Conservation (phyloP, 2,113 vertebrate species). For the Phaethornis superciliosus region DNA sequence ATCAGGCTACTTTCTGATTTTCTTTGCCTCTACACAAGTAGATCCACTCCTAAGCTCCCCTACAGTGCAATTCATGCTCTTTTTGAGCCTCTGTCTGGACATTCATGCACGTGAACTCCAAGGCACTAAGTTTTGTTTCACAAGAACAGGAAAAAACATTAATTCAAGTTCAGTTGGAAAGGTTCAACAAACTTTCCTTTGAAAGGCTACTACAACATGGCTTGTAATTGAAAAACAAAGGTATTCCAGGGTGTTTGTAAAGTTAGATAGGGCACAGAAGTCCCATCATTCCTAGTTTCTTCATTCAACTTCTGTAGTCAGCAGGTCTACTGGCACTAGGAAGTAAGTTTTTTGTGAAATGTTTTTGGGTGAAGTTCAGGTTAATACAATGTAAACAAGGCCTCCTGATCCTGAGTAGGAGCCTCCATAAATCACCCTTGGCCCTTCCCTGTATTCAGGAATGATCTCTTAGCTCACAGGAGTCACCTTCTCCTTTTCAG, state of each 20-base stretch:
- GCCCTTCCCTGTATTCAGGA: neutral
- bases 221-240: slow-evolving; percentile 1
- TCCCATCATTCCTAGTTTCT: neutral
- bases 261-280: neutral
- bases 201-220: slow-evolving; percentile 1
- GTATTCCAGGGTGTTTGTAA: neutral
- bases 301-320: neutral
- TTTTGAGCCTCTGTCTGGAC: neutral
- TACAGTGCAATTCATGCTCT: neutral
- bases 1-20: neutral
- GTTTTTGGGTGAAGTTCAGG: slow-evolving; percentile 16
- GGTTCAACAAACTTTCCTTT: slow-evolving; percentile 1
- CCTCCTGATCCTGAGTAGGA: neutral
- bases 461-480: neutral
- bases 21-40: neutral
- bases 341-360: neutral
- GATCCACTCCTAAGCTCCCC: neutral
- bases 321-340: neutral
- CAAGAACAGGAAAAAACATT: slow-evolving; percentile 8
- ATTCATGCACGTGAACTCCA: neutral
- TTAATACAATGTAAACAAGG: neutral
- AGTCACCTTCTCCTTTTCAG: neutral
- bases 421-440: neutral
- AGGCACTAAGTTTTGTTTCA: neutral
- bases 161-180: neutral